These are phyloP conservation scores for Anas georgica DNA, from an alignment of 2,797 vertebrate species.

Conservation along the genomic window DNA sequence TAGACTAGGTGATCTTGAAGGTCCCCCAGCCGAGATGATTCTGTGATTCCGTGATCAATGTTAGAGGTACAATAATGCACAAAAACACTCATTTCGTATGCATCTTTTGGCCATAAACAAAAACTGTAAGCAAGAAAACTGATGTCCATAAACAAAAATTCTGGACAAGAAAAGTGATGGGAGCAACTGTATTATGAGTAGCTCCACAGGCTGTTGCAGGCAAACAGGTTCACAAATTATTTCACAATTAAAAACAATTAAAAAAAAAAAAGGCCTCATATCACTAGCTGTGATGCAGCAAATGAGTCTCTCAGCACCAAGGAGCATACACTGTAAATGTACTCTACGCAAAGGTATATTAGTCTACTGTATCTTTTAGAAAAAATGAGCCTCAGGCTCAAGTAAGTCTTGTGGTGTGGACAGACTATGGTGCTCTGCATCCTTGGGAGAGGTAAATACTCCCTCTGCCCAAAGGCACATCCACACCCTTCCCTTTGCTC, in stretches of 20 bases:
- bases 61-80: background rate
- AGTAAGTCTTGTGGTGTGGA: background rate
- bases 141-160: background rate
- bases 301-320: background rate
- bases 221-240: background rate
- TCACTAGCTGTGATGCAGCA: background rate
- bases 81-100: background rate
- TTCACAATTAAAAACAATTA: background rate
- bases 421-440: background rate
- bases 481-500: background rate
- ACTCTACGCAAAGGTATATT: background rate
- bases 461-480: background rate
- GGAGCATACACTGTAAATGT: background rate
- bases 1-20: no score
- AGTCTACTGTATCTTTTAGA: background rate
- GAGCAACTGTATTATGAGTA: background rate
- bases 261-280: no score
- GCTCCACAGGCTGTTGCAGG: background rate
- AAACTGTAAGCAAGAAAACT: background rate
- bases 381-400: background rate
- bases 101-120: background rate
- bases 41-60: background rate
- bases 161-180: background rate
- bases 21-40: no score
- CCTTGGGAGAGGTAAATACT: background rate